Conservation (phyloP, 2,113 vertebrate species). For the Corythornis vintsioides region DNA sequence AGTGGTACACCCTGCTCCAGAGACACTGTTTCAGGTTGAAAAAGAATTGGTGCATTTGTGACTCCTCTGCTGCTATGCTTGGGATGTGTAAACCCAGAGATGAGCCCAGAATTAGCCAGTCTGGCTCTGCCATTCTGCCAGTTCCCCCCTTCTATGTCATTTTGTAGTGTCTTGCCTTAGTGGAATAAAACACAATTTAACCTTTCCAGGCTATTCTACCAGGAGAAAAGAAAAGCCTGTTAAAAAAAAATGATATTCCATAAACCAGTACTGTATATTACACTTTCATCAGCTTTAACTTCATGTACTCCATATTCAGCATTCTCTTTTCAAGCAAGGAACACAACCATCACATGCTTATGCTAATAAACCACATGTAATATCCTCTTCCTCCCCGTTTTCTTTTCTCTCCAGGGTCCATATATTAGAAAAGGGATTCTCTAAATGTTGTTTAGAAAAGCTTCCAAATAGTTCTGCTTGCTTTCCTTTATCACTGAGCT, state of each 20-base stretch:
- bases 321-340: neutral
- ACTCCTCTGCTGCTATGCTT: neutral
- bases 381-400: neutral
- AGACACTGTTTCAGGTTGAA: neutral
- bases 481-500: constrained; percentile 10
- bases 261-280: neutral
- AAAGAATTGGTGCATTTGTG: neutral
- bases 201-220: neutral
- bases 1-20: neutral
- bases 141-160: neutral
- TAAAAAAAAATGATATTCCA: neutral
- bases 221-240: neutral
- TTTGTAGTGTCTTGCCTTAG: neutral
- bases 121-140: neutral
- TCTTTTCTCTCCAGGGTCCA: neutral
- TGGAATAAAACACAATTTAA: neutral
- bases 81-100: neutral
- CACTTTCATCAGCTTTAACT: neutral
- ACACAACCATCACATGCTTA: neutral
- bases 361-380: neutral
- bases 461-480: neutral
- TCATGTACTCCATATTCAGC: neutral
- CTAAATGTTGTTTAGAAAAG: constrained; percentile 7
- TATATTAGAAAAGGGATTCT: neutral
- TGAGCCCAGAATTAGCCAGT: neutral